phyloP scores from a whole-genome alignment of 2,888 invertebrate genomes.

The Spisula subtruncata region DNA sequence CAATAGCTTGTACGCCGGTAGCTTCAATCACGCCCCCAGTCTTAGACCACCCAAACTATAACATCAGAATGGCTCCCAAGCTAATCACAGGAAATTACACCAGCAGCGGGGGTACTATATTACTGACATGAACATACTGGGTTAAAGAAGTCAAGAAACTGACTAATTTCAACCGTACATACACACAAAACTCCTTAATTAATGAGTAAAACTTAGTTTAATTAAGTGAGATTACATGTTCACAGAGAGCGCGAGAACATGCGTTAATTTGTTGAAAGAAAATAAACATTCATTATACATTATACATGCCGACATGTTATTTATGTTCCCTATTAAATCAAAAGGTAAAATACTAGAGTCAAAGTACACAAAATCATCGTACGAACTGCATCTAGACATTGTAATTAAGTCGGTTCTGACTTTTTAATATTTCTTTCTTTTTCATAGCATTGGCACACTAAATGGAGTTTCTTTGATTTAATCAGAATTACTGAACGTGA shows the following conservation, averaged over 20 bases:
- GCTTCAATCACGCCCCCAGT: not conserved
- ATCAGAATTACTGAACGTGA: no score
- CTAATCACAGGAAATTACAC: constrained; percentile 49
- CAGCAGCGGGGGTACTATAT: constrained; percentile 39
- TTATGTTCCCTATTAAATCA: not conserved
- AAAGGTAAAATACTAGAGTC: no score
- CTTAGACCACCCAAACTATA: constrained; percentile 61
- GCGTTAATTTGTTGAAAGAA: constrained; percentile 25
- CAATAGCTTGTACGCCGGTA: not conserved
- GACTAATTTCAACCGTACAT: constrained; percentile 12
- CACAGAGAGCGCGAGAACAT: constrained; percentile 12
- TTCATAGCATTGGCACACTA: no score
- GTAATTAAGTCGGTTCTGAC: no score
- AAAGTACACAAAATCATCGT: no score
- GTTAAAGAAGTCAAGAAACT: constrained; percentile 33
- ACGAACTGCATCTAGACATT: no score
- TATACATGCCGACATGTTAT: constrained; percentile 10
- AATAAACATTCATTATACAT: constrained; percentile 14
- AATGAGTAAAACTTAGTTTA: constrained; percentile 19
- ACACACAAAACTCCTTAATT: constrained; percentile 34
- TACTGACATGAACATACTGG: constrained; percentile 26
- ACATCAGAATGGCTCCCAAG: constrained; percentile 35
- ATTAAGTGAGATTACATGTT: constrained; percentile 17
- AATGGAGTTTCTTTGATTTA: no score
- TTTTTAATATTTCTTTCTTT: no score